Percentiles rank a stretch among this genome's conserved stretches.
These are phyloP conservation scores for Microtus richardsoni DNA, from an alignment of 2,113 vertebrate genomes.

Conservation along the genomic window DNA sequence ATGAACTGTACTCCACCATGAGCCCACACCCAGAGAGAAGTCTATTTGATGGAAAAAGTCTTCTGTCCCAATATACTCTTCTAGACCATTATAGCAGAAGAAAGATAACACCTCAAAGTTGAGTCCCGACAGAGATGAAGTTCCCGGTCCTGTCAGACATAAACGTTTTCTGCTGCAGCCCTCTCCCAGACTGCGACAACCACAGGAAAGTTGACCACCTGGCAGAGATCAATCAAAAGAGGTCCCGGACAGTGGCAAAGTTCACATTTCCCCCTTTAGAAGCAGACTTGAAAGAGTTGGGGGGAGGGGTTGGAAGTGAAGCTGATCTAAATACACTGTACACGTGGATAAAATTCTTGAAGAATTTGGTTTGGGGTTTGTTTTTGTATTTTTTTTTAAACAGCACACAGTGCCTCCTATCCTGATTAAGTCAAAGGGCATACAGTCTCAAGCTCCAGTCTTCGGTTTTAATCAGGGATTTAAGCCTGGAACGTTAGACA, in stretches of 20 bases:
- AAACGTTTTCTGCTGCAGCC: not conserved
- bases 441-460: constrained; percentile 67
- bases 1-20: not conserved
- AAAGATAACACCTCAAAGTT: not conserved
- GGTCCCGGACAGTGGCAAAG: not conserved
- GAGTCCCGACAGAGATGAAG: not conserved
- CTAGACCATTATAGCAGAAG: constrained; percentile 35
- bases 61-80: not conserved
- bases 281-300: not conserved
- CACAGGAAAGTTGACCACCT: not conserved
- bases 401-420: constrained; percentile 60
- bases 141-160: not conserved
- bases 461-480: constrained; percentile 83
- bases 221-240: not conserved
- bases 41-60: not conserved
- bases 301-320: too few relatives aligned
- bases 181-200: not conserved
- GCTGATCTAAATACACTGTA: too few relatives aligned
- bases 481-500: constrained; percentile 75
- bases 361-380: not conserved
- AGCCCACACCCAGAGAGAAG: not conserved
- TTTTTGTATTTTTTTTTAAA: not conserved
- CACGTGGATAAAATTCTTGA: not conserved
- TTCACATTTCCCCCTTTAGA: constrained; percentile 42
- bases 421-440: constrained; percentile 72